These are phyloP conservation scores for Saccostrea echinata DNA, from an alignment of 1,140 invertebrate genomes.

Conservation along the genomic window DNA sequence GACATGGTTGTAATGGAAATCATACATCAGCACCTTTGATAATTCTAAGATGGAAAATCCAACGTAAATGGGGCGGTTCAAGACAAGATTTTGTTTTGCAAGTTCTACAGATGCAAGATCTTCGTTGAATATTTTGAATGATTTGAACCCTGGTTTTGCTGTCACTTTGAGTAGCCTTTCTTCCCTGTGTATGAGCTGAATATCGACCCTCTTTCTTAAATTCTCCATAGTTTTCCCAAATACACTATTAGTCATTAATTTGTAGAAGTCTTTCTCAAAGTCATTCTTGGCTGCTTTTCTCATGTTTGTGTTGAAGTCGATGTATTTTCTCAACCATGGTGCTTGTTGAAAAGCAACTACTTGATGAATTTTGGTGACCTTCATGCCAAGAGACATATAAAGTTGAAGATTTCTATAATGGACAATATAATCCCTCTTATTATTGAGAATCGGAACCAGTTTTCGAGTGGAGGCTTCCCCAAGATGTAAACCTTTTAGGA, in stretches of 20 bases:
- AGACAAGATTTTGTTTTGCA: no score
- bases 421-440: conserved; percentile 42
- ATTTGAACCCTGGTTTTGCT: no score
- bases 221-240: conserved; percentile 81
- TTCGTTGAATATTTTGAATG: no score
- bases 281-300: no score
- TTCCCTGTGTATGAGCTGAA: conserved; percentile 45
- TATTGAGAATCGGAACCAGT: conserved; percentile 58
- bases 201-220: conserved; percentile 64
- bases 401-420: no score
- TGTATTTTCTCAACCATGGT: conserved; percentile 70
- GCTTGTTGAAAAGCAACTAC: conserved; percentile 41
- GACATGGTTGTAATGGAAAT: conserved; percentile 74
- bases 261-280: no score
- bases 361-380: conserved; percentile 53
- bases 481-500: no score
- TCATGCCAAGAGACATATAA: conserved; percentile 48
- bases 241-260: conserved; percentile 76
- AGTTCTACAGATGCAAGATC: no score
- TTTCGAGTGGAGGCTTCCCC: no score
- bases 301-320: no score
- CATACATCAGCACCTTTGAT: no score
- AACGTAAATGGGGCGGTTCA: conserved; percentile 64
- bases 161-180: no score
- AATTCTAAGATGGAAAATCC: conserved; percentile 66